phyloP scores from a whole-genome alignment of 2,797 vertebrate genomes.

The Silurus lanzhouensis region DNA sequence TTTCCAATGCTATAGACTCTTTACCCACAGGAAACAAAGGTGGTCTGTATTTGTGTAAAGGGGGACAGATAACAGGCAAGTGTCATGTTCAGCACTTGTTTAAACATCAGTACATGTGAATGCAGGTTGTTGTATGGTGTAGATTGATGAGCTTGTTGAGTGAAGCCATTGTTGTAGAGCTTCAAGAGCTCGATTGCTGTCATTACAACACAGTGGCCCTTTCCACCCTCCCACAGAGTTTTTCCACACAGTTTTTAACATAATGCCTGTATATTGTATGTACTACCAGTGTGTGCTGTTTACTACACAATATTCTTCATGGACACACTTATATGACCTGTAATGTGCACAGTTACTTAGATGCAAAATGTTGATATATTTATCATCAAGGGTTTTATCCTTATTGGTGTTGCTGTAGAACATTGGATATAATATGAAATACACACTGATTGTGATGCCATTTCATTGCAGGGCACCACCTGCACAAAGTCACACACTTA shows the following conservation, averaged over 20 bases:
- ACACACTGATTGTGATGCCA: neutral
- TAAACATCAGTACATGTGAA: slow-evolving; percentile 65
- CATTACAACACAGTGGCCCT: slow-evolving; percentile 60
- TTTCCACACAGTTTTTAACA: slow-evolving; percentile 30
- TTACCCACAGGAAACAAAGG: neutral
- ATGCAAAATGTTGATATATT: neutral
- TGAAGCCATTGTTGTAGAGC: slow-evolving; percentile 59
- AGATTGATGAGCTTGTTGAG: slow-evolving; percentile 62
- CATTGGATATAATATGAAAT: neutral
- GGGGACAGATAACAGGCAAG: slow-evolving; percentile 46
- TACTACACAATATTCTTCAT: neutral
- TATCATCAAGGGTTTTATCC: neutral
- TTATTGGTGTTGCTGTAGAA: neutral
- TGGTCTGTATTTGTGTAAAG: neutral
- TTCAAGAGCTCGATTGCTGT: slow-evolving; percentile 53
- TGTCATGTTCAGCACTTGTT: slow-evolving; percentile 59
- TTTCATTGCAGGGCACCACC: neutral
- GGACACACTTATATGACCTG: neutral
- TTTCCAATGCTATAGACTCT: neutral
- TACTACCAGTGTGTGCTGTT: neutral
- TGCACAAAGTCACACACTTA: neutral
- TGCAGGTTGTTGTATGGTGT: slow-evolving; percentile 60
- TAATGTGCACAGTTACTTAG: neutral
- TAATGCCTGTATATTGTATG: neutral
- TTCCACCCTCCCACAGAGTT: slow-evolving; percentile 44